These are phyloP conservation scores for Siniperca obscura DNA, from an alignment of 2,797 vertebrate genomes.

Conservation along the genomic window DNA sequence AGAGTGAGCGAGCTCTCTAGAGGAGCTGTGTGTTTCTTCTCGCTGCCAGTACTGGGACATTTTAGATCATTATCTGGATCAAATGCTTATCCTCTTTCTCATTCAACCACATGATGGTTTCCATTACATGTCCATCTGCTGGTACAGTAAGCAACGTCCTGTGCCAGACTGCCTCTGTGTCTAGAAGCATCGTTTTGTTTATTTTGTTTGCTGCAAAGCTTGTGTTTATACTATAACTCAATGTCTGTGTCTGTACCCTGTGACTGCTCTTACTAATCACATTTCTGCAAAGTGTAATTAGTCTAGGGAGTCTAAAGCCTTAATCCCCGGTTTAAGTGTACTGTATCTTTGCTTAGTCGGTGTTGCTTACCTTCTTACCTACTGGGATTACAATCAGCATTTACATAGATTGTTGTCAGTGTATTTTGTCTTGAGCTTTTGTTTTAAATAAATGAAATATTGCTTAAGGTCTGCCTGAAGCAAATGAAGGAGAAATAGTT, in stretches of 20 bases:
- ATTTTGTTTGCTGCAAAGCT: conserved; percentile 38
- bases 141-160: neutral
- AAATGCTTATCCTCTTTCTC: conserved; percentile 58
- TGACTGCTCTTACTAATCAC: conserved; percentile 70
- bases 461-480: neutral
- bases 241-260: conserved; percentile 45
- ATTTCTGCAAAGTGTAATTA: conserved; percentile 77
- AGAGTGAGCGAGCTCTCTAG: conserved; percentile 8
- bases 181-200: conserved; percentile 17
- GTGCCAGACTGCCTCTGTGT: conserved; percentile 20
- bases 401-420: conserved; percentile 18
- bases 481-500: neutral
- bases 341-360: conserved; percentile 70
- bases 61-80: conserved; percentile 70
- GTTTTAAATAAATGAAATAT: conserved; percentile 3
- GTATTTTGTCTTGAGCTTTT: conserved; percentile 12
- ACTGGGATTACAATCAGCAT: conserved; percentile 31
- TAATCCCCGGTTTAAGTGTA: conserved; percentile 72
- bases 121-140: conserved; percentile 66
- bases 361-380: conserved; percentile 41
- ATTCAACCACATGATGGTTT: conserved; percentile 57
- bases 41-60: conserved; percentile 38
- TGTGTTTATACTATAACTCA: conserved; percentile 24
- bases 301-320: conserved; percentile 60
- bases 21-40: conserved; percentile 33